Base-by-base conservation (phyloP, 2,113 vertebrate genomes). In the Etia nguti region DNA sequence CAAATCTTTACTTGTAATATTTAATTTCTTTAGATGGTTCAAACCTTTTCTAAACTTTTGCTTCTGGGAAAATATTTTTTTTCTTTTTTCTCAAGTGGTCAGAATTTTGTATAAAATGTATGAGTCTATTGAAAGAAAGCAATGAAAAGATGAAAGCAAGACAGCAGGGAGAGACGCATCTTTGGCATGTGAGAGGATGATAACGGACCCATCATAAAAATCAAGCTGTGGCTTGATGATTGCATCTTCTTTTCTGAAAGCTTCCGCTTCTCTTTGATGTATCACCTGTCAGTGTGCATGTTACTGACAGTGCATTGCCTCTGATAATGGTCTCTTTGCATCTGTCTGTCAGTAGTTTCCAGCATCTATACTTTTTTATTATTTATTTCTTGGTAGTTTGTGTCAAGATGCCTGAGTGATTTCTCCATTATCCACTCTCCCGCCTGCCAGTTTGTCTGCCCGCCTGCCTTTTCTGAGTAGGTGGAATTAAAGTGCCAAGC, bases 401-500 rank as follows among this genome's bases (percentile, higher is more conserved):
- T 26, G 8, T 20, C 55, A 34, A 68, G 36, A 80, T 73, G 85
- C 54, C 16, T 90, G 89, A 90, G 55, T 87, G 89, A 89, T 88
- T 85, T 86, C 73, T 90, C 52, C 50, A 73, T 89, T 89, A 90
- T 89, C 75, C 60, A 46, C 65, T 88, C 43, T 91, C 80, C 46
- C 41, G 60, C 82, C 73, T 90, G 92, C 80, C 81, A 52, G 87
- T 65, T 86, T 75, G 87, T 79, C 79, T 68, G n/a, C 82, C 59
- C 2, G 87, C 75, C 87, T 90, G 84, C 82, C 54, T 83, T 65
- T 84, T 87, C 79, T 91, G 91, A 92, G 93, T 93, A 91, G 90
- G 90, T 88, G 89, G 83, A 92, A 90, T 89, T 90, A 89, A 89
- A 91, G 82, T 90, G 88, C 86, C 89, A 88, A 85, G 75, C 65